Conservation (phyloP, 1,140 invertebrate genomes). For the Caenorhabditis tropicalis region DNA sequence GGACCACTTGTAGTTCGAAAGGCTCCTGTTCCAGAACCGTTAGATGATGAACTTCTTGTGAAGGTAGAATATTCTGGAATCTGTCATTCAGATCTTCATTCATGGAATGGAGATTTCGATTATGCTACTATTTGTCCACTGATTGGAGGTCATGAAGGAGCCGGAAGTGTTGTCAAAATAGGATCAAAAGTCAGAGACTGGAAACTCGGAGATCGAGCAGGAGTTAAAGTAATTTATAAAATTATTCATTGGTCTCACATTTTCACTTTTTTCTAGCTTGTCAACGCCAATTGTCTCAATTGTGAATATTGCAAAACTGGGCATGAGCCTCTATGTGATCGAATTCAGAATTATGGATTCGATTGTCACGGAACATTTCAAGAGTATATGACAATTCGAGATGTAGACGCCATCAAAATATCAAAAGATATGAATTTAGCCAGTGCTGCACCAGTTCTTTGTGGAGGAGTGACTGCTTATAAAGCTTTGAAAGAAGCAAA, state of each 20-base stretch:
- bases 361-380: constrained; percentile 52
- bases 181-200: constrained; percentile 36
- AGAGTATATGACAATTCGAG: constrained; percentile 52
- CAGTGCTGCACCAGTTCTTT: constrained; percentile 54
- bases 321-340: constrained; percentile 47
- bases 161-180: constrained; percentile 25
- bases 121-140: constrained; percentile 15
- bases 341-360: constrained; percentile 46
- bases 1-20: constrained; percentile 29
- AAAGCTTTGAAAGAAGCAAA: constrained; percentile 52
- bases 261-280: constrained; percentile 40
- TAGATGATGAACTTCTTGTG: constrained; percentile 36
- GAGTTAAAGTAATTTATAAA: constrained; percentile 32
- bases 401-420: constrained; percentile 45
- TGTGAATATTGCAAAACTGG: constrained; percentile 54
- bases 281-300: constrained; percentile 48
- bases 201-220: constrained; percentile 37
- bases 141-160: constrained; percentile 48
- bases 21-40: not conserved
- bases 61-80: constrained; percentile 48
- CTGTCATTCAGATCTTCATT: constrained; percentile 50
- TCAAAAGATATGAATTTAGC: constrained; percentile 38
- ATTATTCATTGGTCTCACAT: not conserved
- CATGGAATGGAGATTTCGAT: constrained; percentile 30
- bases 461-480: constrained; percentile 57